phyloP scores from a whole-genome alignment of 2,113 vertebrate species.

The Irena cyanogastra region DNA sequence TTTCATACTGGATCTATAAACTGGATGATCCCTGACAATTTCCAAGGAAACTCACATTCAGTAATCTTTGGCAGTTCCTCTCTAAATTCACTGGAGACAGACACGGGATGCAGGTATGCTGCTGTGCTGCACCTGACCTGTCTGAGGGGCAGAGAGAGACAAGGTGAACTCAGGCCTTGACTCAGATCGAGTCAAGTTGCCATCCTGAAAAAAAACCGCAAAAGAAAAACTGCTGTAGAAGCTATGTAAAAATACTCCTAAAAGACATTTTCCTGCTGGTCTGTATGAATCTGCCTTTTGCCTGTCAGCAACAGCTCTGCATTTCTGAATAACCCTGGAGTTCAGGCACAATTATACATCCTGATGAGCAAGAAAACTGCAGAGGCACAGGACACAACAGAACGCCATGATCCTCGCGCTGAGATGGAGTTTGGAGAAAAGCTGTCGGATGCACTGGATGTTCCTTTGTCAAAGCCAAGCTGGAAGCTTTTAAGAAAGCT shows the following conservation, averaged over 20 bases:
- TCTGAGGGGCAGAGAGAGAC: neutral
- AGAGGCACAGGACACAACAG: neutral
- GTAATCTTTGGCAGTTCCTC: neutral
- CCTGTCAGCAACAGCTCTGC: neutral
- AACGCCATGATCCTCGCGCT: accelerated
- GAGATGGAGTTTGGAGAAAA: neutral
- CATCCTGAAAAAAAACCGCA: neutral
- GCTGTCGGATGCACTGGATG: neutral
- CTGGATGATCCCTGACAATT: neutral
- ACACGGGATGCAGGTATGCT: neutral
- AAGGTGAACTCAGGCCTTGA: neutral
- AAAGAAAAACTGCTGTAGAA: neutral
- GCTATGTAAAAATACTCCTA: neutral
- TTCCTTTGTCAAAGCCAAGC: neutral
- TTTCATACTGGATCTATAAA: accelerated
- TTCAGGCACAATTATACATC: neutral
- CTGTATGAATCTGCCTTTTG: neutral
- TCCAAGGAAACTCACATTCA: neutral
- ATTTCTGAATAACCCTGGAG: neutral
- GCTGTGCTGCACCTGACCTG: neutral
- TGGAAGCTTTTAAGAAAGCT: neutral
- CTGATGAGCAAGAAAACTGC: neutral
- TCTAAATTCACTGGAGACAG: neutral
- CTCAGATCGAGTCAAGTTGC: neutral
- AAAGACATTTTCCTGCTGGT: neutral